Evolutionary conservation across 2,113 vertebrate genomes (phyloP).

Genomic region (Varanus salvator): DNA sequence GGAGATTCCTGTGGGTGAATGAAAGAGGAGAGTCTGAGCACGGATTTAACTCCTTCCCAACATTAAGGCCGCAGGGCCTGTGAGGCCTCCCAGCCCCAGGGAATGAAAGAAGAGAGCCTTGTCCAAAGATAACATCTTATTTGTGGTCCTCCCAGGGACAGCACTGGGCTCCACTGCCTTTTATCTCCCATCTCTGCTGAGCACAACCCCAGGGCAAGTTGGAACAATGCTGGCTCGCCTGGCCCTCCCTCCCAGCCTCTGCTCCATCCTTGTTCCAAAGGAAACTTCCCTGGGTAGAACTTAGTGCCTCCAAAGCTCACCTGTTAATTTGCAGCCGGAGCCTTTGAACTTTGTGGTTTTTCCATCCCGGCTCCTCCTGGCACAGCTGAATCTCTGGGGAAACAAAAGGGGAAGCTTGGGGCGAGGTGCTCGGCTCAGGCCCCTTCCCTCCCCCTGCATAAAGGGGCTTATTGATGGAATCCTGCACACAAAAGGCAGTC

Average conservation of each 20-base stretch:
- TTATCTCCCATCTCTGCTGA: not conserved
- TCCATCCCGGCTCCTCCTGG: not conserved
- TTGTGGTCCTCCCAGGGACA: not conserved
- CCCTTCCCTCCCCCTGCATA: not conserved
- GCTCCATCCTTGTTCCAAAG: not conserved
- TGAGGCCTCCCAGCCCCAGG: not conserved
- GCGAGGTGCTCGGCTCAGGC: slow-evolving; percentile 11
- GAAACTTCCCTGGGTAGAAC: not conserved
- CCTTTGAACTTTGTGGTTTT: not conserved
- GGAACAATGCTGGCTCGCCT: not conserved
- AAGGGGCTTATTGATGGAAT: slow-evolving; percentile 47
- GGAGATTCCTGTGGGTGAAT: too few relatives aligned
- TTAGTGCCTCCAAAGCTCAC: not conserved
- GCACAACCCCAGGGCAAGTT: not conserved
- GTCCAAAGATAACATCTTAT: not conserved
- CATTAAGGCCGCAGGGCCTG: not conserved
- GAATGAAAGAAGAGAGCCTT: not conserved
- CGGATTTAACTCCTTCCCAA: not conserved
- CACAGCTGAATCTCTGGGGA: not conserved
- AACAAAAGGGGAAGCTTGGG: slow-evolving; percentile 27
- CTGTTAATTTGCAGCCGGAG: not conserved
- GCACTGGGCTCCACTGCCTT: not conserved
- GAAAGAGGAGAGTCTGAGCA: too few relatives aligned
- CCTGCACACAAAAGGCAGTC: slow-evolving; percentile 37
- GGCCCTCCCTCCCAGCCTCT: rapidly evolving